Evolutionary conservation across 2,113 vertebrate genomes (phyloP).

Genomic region (Chloroceryle aenea): DNA sequence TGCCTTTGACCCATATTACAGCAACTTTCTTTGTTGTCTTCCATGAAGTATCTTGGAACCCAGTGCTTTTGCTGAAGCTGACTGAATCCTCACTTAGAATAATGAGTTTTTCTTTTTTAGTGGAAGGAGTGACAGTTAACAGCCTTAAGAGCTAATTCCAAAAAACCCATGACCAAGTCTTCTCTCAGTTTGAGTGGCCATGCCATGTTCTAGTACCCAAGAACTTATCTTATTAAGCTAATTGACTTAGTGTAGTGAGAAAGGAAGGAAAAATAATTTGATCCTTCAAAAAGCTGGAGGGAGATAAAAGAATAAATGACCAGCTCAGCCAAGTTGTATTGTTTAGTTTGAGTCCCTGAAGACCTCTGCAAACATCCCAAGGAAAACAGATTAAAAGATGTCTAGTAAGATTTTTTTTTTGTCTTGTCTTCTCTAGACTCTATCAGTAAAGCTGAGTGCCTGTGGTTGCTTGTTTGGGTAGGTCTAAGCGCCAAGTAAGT

Average conservation of each 20-base stretch:
- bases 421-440: neutral
- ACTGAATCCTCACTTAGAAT: neutral
- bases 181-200: neutral
- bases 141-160: neutral
- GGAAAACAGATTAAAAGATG: neutral
- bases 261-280: neutral
- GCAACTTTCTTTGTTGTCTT: neutral
- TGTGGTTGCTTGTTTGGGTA: neutral
- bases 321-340: neutral
- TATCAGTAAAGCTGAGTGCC: neutral
- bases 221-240: neutral
- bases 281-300: neutral
- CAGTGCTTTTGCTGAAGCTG: neutral
- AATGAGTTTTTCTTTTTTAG: neutral
- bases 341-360: slow-evolving; percentile 30
- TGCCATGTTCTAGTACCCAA: neutral
- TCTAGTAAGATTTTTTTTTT: neutral
- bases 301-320: slow-evolving; percentile 25
- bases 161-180: neutral
- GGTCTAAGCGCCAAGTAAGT: neutral
- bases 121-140: neutral
- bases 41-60: neutral
- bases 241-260: neutral
- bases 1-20: neutral
- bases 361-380: neutral